Evolutionary conservation across 2,113 vertebrate species (phyloP), one percentile per base, ranked within the genome.

Genomic region (Trogon surrucura): DNA sequence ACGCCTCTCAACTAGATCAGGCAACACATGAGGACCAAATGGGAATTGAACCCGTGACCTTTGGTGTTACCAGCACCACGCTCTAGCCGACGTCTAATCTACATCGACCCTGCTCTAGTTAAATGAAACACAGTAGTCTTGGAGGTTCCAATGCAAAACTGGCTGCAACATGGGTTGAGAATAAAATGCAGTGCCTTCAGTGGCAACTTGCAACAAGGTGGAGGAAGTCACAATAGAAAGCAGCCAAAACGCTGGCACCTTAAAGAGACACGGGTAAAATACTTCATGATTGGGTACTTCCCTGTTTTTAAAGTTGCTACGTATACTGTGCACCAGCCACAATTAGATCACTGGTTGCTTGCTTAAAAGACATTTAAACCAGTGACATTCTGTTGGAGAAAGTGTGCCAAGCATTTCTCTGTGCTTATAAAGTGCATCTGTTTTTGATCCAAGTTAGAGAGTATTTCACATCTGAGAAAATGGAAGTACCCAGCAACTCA

Each of bases 271-370:
- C 64, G 56, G 51, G 32, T 20, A 48, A 81, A 84, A n/a, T 7
- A 25, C 23, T 44, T 41, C 0, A 61, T 1, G 10, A 30, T 50
- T 5, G 1, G 6, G 2, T 38, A 44, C 22, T 38, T 72, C 12
- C 26, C 18, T 6, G 4, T 22, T 93, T 77, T 65, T 60, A 17
- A 79, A 84, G 38, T 29, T 51, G 36, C 25, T 70, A 29, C 19
- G 12, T 58, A 1, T 11, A 11, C 62, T 41, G 56, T 27, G 20
- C 22, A 80, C 29, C 19, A 10, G 45, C n/a, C 0, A 2, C 29
- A 64, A 65, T 20, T 57, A 64, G 16, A 62, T 54, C 47, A 26
- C 22, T 29, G 20, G 32, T 9, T 13, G 29, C 19, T 57, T 62
- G 5, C 74, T 90, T 80, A 62, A 80, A 73, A 73, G 21, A 51